A percentile compares a stretch with the other conserved stretches of the same genome.
phyloP scores from a whole-genome alignment of 2,888 invertebrate species.

The Antheraea assamensis region DNA sequence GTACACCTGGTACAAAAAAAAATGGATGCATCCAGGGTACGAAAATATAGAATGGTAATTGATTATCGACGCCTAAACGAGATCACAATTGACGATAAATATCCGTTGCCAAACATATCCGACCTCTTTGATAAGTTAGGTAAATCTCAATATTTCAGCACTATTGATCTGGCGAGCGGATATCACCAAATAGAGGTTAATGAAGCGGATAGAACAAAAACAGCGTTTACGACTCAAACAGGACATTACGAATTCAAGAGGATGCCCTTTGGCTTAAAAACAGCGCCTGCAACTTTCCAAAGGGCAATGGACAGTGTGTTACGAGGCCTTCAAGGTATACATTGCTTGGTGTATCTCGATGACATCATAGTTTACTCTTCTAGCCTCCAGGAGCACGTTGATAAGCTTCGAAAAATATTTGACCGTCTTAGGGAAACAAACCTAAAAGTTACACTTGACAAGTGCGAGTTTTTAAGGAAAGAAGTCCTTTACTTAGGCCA shows the following conservation, averaged over 20 bases:
- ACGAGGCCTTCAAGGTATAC: slow-evolving; percentile 41
- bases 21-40: no score
- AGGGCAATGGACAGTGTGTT: slow-evolving; percentile 52
- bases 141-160: slow-evolving; percentile 44
- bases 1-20: no score
- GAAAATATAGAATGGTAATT: no score
- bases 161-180: slow-evolving; percentile 38
- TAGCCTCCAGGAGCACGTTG: slow-evolving; percentile 33
- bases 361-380: slow-evolving; percentile 45
- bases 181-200: slow-evolving; percentile 38
- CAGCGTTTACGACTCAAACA: slow-evolving; percentile 33
- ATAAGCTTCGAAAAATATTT: no score
- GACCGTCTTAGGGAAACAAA: no score
- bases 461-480: slow-evolving; percentile 17
- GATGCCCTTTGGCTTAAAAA: slow-evolving; percentile 39
- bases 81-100: no score
- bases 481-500: slow-evolving; percentile 26
- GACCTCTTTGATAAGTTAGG: no score
- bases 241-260: slow-evolving; percentile 37
- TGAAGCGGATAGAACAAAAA: slow-evolving; percentile 32
- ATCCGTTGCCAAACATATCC: no score
- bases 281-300: no score
- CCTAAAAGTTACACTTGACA: no score
- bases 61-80: no score
- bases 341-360: slow-evolving; percentile 49